phyloP scores from a whole-genome alignment of 2,797 vertebrate genomes.

The Alcedo atthis region DNA sequence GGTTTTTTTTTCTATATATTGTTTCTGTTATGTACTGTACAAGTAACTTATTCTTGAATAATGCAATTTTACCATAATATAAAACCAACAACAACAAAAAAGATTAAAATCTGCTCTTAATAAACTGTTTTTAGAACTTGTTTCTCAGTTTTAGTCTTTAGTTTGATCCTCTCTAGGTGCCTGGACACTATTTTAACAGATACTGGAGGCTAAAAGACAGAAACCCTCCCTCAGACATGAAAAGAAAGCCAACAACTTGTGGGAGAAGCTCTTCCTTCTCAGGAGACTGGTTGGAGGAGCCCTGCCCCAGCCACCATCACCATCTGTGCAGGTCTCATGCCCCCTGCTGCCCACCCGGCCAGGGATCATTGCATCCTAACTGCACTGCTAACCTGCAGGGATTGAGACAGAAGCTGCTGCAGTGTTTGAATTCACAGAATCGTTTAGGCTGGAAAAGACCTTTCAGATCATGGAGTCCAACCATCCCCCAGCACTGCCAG shows the following conservation, averaged over 20 bases:
- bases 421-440: not conserved
- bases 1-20: slow-evolving; percentile 73
- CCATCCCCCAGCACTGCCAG: no score
- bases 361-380: not conserved
- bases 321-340: not conserved
- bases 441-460: not conserved
- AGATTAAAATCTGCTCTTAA: slow-evolving; percentile 60
- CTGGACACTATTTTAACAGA: not conserved
- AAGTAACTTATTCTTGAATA: slow-evolving; percentile 83
- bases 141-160: not conserved
- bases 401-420: not conserved
- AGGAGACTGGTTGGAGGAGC: not conserved
- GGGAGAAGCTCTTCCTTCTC: not conserved
- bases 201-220: not conserved
- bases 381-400: not conserved
- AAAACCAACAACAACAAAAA: not conserved
- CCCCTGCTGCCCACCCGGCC: not conserved
- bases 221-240: not conserved
- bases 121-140: slow-evolving; percentile 74
- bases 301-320: not conserved
- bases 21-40: slow-evolving; percentile 82
- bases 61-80: slow-evolving; percentile 76
- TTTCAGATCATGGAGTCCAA: no score
- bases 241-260: rapidly evolving
- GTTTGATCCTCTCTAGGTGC: not conserved